Conservation (phyloP, 2,113 vertebrate species). For the Notechis scutatus region DNA sequence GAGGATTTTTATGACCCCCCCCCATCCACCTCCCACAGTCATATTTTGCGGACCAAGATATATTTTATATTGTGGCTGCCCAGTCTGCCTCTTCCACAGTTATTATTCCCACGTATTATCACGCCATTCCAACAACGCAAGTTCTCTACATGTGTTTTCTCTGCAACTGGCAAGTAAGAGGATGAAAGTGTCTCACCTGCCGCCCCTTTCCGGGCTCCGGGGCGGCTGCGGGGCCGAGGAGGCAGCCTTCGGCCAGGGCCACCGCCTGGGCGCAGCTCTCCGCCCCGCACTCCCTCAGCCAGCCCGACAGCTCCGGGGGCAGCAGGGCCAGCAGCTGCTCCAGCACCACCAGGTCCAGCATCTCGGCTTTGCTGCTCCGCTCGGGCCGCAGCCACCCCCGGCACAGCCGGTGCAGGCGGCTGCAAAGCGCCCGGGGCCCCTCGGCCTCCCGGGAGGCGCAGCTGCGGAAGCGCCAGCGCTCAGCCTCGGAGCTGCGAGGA, state of each 20-base stretch:
- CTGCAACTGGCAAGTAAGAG: background rate
- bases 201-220: background rate
- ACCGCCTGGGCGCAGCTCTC: no score
- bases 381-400: background rate
- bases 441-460: background rate
- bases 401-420: background rate
- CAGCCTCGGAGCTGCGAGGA: background rate
- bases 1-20: no score
- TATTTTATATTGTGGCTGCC: background rate
- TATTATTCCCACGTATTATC: background rate
- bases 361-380: background rate
- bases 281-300: no score
- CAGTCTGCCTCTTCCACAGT: background rate
- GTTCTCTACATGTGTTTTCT: background rate
- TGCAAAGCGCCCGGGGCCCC: background rate
- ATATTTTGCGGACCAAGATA: background rate
- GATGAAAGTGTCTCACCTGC: background rate
- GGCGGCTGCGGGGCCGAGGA: no score
- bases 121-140: background rate
- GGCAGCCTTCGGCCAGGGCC: no score
- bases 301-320: no score
- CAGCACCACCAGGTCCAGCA: no score
- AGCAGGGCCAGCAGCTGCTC: no score
- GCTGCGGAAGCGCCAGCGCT: background rate
- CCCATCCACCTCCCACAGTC: fast-evolving